A percentile compares a stretch with the other conserved stretches of the same genome.
phyloP scores from a whole-genome alignment of 1,140 invertebrate species.

The Globodera rostochiensis region DNA sequence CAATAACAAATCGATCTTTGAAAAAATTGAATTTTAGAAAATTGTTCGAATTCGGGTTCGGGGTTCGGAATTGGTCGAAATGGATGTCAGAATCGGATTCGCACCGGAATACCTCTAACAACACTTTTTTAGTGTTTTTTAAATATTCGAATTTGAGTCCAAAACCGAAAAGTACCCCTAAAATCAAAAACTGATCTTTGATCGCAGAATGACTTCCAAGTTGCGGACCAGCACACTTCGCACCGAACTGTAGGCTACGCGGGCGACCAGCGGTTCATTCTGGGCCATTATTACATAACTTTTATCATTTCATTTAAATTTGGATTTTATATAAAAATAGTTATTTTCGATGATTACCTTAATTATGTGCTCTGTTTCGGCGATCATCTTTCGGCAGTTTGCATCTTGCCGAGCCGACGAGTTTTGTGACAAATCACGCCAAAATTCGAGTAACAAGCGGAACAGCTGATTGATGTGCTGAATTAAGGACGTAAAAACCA shows the following conservation, averaged over 20 bases:
- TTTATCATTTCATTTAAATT: too few relatives aligned
- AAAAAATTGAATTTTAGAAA: too few relatives aligned
- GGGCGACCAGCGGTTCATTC: conserved; percentile 24
- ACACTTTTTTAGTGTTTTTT: too few relatives aligned
- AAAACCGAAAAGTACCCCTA: too few relatives aligned
- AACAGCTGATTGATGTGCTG: conserved; percentile 25
- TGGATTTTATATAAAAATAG: too few relatives aligned
- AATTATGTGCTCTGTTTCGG: conserved; percentile 9
- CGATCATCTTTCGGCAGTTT: neutral
- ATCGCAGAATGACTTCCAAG: conserved; percentile 6
- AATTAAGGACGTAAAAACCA: neutral
- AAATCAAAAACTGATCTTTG: neutral
- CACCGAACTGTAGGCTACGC: conserved; percentile 1
- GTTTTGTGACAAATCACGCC: neutral
- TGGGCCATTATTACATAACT: neutral
- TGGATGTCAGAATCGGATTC: too few relatives aligned
- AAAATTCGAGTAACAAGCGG: neutral
- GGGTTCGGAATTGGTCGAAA: too few relatives aligned
- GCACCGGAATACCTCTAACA: too few relatives aligned
- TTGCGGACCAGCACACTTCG: conserved; percentile 13
- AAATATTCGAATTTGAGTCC: too few relatives aligned
- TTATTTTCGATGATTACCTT: neutral
- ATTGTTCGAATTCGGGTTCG: too few relatives aligned
- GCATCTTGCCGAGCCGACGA: neutral
- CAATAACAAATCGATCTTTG: too few relatives aligned